Evolutionary conservation across 2,888 invertebrate genomes (phyloP).

Genomic region (Chironomus tentans): DNA sequence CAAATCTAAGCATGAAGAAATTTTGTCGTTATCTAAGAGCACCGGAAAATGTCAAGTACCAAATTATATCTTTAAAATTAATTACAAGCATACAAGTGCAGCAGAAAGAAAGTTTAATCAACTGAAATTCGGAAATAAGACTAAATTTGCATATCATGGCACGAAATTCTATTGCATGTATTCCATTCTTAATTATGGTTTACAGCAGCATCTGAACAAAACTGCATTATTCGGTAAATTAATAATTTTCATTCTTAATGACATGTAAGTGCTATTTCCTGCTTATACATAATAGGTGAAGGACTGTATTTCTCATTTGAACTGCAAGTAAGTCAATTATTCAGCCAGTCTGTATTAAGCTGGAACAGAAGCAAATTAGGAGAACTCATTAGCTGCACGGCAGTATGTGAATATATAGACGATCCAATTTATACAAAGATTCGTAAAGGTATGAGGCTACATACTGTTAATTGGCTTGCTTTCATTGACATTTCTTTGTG

Average conservation of each 20-base stretch:
- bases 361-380: slow-evolving; percentile 72
- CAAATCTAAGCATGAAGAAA: slow-evolving; percentile 28
- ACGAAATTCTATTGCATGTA: slow-evolving; percentile 73
- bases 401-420: slow-evolving; percentile 70
- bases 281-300: slow-evolving; percentile 39
- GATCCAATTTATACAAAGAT: slow-evolving; percentile 54
- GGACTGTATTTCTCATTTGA: slow-evolving; percentile 70
- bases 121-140: slow-evolving; percentile 46
- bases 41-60: slow-evolving; percentile 45
- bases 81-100: slow-evolving; percentile 46
- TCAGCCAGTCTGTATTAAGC: slow-evolving; percentile 62
- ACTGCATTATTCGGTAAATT: slow-evolving; percentile 48
- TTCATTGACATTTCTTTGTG: not conserved
- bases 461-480: not conserved
- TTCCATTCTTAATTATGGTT: slow-evolving; percentile 67
- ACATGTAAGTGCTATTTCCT: too few relatives aligned
- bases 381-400: slow-evolving; percentile 64
- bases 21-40: slow-evolving; percentile 30
- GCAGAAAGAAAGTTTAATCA: slow-evolving; percentile 53
- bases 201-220: slow-evolving; percentile 62
- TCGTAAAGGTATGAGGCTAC: slow-evolving; percentile 37
- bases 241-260: too few relatives aligned
- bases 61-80: slow-evolving; percentile 60
- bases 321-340: slow-evolving; percentile 58
- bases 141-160: slow-evolving; percentile 69